A percentile compares a stretch with the other conserved stretches of the same genome.
Evolutionary conservation across 2,797 vertebrate species (phyloP).

Genomic region (Pelodytes ibericus): DNA sequence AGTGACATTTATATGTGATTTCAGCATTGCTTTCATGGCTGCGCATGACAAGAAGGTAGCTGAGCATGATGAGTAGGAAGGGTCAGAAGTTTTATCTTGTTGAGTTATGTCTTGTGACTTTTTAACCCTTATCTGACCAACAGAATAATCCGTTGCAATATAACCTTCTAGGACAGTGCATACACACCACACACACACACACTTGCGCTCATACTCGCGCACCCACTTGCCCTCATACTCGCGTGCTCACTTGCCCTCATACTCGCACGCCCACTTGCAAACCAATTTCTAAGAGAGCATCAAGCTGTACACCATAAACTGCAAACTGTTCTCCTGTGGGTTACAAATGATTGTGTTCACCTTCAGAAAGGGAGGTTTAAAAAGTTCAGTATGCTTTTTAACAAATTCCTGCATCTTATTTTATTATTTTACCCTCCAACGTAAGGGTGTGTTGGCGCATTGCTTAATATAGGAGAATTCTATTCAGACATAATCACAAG

Average conservation of each 20-base stretch:
- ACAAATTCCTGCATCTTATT: slow-evolving; percentile 20
- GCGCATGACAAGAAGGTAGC: too few relatives aligned
- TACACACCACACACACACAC: too few relatives aligned
- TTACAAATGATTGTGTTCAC: slow-evolving; percentile 31
- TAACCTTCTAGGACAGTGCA: too few relatives aligned
- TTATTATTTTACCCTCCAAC: slow-evolving; percentile 8
- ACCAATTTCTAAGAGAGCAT: slow-evolving; percentile 27
- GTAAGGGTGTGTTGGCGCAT: not conserved
- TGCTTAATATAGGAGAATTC: not conserved
- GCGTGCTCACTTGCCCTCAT: not conserved
- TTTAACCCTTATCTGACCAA: too few relatives aligned
- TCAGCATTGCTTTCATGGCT: too few relatives aligned
- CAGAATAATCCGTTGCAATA: too few relatives aligned
- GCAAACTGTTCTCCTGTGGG: slow-evolving; percentile 38
- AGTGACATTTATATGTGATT: too few relatives aligned
- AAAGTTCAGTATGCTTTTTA: slow-evolving; percentile 36
- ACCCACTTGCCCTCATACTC: not conserved
- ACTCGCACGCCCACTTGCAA: slow-evolving; percentile 2
- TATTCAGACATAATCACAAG: not conserved
- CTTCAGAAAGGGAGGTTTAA: slow-evolving; percentile 27
- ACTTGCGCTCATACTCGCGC: too few relatives aligned
- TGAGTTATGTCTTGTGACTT: too few relatives aligned
- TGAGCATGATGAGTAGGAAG: too few relatives aligned
- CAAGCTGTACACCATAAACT: slow-evolving; percentile 42
- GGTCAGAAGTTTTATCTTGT: too few relatives aligned